phyloP scores from a whole-genome alignment of 2,888 invertebrate genomes.

The Eupithecia pulchellata region DNA sequence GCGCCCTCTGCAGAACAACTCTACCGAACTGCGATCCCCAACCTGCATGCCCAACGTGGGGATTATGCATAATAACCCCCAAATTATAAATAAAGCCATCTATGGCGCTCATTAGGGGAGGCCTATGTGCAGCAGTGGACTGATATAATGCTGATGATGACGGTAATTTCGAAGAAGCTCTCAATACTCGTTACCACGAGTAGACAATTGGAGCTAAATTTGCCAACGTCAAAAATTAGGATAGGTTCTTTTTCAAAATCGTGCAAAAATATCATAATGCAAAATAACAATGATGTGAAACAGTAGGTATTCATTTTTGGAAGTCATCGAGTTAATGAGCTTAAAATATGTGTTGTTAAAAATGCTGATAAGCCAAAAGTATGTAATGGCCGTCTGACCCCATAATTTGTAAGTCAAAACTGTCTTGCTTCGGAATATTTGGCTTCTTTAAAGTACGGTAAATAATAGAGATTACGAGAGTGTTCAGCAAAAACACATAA shows the following conservation, averaged over 20 bases:
- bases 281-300: neutral
- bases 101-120: too few relatives aligned
- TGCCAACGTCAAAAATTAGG: neutral
- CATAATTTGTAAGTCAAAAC: neutral
- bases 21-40: too few relatives aligned
- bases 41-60: too few relatives aligned
- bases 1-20: too few relatives aligned
- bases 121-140: too few relatives aligned
- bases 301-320: neutral
- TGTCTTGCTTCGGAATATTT: neutral
- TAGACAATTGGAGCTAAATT: neutral
- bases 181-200: too few relatives aligned
- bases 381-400: neutral
- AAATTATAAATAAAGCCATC: too few relatives aligned
- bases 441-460: neutral
- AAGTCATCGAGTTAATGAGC: neutral
- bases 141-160: too few relatives aligned
- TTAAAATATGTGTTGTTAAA: neutral
- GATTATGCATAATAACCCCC: too few relatives aligned
- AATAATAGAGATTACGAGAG: neutral
- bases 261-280: neutral
- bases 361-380: neutral
- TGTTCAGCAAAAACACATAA: neutral
- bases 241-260: neutral
- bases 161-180: neutral